These are phyloP conservation scores for Hexactinellida sp. DNA, from an alignment of 37 sponge, comb jelly and placozoan species.

Conservation along the genomic window DNA sequence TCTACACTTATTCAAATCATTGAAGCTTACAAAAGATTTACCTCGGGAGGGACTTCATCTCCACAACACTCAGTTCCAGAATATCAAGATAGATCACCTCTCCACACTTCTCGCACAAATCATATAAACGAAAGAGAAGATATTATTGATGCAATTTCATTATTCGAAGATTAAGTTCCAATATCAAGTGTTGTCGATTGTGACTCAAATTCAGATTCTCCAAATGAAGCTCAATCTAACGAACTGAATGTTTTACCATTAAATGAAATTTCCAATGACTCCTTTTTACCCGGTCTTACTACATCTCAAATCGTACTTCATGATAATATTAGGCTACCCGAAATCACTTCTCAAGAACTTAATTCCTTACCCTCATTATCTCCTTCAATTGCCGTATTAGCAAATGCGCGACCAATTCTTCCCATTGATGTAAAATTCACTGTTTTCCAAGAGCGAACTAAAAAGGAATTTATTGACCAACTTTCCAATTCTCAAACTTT, in stretches of 20 bases:
- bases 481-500: not conserved
- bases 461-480: not conserved
- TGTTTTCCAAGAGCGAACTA: not conserved
- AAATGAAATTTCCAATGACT: too few species aligned
- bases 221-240: too few species aligned
- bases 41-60: not conserved
- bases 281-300: not conserved
- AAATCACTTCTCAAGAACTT: not conserved
- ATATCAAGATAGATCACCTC: not conserved
- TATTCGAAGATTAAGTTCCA: too few species aligned
- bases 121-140: too few species aligned
- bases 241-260: not conserved
- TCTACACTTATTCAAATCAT: not conserved
- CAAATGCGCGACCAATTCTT: not conserved
- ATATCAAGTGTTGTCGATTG: too few species aligned
- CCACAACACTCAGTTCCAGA: not conserved
- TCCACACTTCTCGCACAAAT: not conserved
- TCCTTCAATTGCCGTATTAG: not conserved
- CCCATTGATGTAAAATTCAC: not conserved
- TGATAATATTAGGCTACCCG: not conserved
- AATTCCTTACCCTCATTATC: not conserved
- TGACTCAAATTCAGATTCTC: too few species aligned
- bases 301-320: not conserved
- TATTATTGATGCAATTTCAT: not conserved
- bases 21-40: not conserved